Evolutionary conservation across 2,888 invertebrate genomes (phyloP).

Genomic region (Agrilus mali): DNA sequence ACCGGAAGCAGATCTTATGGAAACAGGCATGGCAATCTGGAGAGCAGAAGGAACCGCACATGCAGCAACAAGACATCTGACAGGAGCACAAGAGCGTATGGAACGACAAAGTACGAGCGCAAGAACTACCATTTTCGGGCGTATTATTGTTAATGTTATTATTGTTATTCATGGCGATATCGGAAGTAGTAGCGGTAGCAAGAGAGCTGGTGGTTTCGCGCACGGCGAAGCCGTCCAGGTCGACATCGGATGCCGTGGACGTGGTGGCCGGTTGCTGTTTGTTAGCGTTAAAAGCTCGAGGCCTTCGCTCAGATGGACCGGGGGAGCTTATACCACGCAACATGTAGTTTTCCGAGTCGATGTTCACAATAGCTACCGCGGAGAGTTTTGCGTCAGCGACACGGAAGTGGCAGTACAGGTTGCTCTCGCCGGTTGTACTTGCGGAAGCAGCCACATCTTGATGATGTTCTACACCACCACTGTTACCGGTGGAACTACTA

Average conservation of each 20-base stretch:
- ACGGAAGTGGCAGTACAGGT: conserved; percentile 18
- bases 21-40: conserved; percentile 53
- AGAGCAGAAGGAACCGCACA: conserved; percentile 47
- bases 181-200: conserved; percentile 16
- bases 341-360: conserved; percentile 42
- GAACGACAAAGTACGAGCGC: conserved; percentile 36
- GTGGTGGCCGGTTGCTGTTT: conserved; percentile 13
- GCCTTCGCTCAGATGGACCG: conserved; percentile 17
- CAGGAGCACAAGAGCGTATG: conserved; percentile 36
- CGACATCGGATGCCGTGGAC: conserved; percentile 13
- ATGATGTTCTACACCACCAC: too few relatives aligned
- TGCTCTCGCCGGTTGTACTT: conserved; percentile 17
- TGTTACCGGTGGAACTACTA: conserved; percentile 12
- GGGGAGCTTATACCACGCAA: conserved; percentile 32
- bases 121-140: conserved; percentile 18
- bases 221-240: conserved; percentile 30
- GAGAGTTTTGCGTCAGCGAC: conserved; percentile 11
- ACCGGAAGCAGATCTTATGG: conserved; percentile 43
- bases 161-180: conserved; percentile 8
- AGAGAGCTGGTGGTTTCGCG: conserved; percentile 28
- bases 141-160: too few relatives aligned
- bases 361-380: conserved; percentile 29
- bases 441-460: conserved; percentile 4
- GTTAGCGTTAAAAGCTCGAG: conserved; percentile 18
- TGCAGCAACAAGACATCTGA: conserved; percentile 43